Evolutionary conservation across 1,140 invertebrate species (phyloP).

Genomic region (Procambarus clarkii): DNA sequence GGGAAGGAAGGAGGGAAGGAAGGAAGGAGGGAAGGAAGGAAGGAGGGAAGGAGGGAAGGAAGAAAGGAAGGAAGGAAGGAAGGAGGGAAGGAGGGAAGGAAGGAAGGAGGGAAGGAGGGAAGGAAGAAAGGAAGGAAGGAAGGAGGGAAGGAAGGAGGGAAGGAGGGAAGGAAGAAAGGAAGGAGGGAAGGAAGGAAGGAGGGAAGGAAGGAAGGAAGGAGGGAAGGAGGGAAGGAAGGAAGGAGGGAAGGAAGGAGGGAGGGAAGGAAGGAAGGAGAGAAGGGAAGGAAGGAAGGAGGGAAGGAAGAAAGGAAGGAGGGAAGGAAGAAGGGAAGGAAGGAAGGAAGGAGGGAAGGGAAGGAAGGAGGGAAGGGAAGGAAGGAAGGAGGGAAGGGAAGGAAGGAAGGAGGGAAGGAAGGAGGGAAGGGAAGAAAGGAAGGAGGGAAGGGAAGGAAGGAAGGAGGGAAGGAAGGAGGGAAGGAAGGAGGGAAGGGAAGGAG

Average conservation of each 20-base stretch:
- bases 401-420: not conserved
- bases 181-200: conserved; percentile 14
- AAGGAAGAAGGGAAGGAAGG: not conserved
- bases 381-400: not conserved
- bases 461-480: not conserved
- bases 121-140: not conserved
- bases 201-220: not conserved
- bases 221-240: not conserved
- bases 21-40: not conserved
- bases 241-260: not conserved
- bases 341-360: not conserved
- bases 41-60: not conserved
- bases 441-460: not conserved
- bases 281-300: not conserved
- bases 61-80: not conserved
- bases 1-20: not conserved
- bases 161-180: not conserved
- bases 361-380: not conserved
- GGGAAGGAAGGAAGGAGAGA: conserved; percentile 7
- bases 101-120: not conserved
- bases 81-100: not conserved
- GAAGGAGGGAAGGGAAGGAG: not conserved
- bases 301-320: not conserved
- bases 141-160: not conserved
- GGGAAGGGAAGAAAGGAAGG: not conserved